These are phyloP conservation scores for Drosophila watanabei DNA, from an alignment of 1,140 invertebrate species.

Conservation along the genomic window DNA sequence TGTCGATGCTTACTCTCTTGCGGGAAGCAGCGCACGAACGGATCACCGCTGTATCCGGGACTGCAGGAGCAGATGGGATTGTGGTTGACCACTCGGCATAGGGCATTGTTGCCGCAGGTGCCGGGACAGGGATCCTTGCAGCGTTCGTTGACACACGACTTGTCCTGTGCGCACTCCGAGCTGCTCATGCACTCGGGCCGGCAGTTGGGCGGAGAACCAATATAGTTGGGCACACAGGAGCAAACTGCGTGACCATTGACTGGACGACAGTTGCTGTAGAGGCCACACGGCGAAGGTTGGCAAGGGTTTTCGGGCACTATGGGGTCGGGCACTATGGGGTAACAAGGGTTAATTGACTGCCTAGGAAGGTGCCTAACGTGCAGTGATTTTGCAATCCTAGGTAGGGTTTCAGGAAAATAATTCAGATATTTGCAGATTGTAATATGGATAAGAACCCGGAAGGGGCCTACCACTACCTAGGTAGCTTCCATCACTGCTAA, in stretches of 20 bases:
- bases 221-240: constrained; percentile 89
- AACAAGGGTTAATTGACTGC: constrained; percentile 62
- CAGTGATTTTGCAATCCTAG: constrained; percentile 9
- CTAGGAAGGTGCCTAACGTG: constrained; percentile 61
- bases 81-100: constrained; percentile 91
- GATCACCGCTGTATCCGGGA: constrained; percentile 90
- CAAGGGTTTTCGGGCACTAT: constrained; percentile 88
- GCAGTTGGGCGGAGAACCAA: constrained; percentile 90
- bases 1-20: constrained; percentile 87
- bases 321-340: constrained; percentile 81
- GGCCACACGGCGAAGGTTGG: constrained; percentile 89
- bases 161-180: constrained; percentile 90
- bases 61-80: constrained; percentile 92
- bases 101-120: constrained; percentile 91
- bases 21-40: constrained; percentile 89
- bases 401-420: neutral
- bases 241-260: constrained; percentile 90
- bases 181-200: constrained; percentile 91
- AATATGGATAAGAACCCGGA: neutral
- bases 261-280: constrained; percentile 90
- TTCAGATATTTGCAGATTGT: too few species aligned
- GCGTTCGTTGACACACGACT: constrained; percentile 90
- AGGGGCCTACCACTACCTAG: constrained; percentile 5
- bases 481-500: constrained; percentile 11
- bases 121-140: constrained; percentile 92